Percentiles rank a stretch among this genome's conserved stretches.
Evolutionary conservation across 2,797 vertebrate species (phyloP).

Genomic region (Leuciscus waleckii): DNA sequence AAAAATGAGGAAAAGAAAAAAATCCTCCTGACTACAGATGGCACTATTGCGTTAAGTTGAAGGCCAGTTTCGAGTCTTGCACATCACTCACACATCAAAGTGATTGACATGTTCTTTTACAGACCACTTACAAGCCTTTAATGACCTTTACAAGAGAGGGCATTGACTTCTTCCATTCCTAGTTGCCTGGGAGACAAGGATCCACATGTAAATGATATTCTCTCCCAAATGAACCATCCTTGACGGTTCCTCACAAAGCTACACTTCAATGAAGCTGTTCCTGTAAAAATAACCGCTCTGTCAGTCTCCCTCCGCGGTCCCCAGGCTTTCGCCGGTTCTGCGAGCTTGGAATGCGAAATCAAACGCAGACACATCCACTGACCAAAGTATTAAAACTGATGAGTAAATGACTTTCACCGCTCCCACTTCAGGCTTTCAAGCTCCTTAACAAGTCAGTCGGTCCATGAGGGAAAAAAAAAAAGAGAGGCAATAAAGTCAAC

Average conservation of each 20-base stretch:
- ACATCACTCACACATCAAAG: slow-evolving; percentile 66
- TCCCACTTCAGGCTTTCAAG: slow-evolving; percentile 68
- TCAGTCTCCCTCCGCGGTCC: slow-evolving; percentile 66
- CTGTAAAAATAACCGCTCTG: slow-evolving; percentile 70
- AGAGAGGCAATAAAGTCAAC: slow-evolving; percentile 73
- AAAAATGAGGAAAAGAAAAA: neutral
- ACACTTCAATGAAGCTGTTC: slow-evolving; percentile 65
- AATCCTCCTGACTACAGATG: slow-evolving; percentile 78
- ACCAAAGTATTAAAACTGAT: slow-evolving; percentile 72
- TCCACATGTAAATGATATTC: slow-evolving; percentile 58
- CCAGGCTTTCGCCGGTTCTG: slow-evolving; percentile 72
- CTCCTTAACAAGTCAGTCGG: slow-evolving; percentile 70
- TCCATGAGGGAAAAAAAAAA: slow-evolving; percentile 60
- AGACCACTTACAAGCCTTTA: slow-evolving; percentile 68
- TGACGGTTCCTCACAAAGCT: slow-evolving; percentile 67
- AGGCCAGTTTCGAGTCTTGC: slow-evolving; percentile 48
- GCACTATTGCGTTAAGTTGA: slow-evolving; percentile 78
- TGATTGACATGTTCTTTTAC: slow-evolving; percentile 69
- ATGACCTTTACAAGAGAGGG: slow-evolving; percentile 65
- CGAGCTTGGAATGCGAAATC: slow-evolving; percentile 72
- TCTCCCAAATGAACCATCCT: slow-evolving; percentile 63
- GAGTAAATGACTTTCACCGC: slow-evolving; percentile 71
- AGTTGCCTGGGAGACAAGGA: slow-evolving; percentile 53
- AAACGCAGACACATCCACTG: slow-evolving; percentile 75
- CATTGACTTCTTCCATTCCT: slow-evolving; percentile 52